A percentile compares a stretch with the other conserved stretches of the same genome.
Conservation (phyloP, 2,888 invertebrate genomes). For the Ametastegia equiseti region DNA sequence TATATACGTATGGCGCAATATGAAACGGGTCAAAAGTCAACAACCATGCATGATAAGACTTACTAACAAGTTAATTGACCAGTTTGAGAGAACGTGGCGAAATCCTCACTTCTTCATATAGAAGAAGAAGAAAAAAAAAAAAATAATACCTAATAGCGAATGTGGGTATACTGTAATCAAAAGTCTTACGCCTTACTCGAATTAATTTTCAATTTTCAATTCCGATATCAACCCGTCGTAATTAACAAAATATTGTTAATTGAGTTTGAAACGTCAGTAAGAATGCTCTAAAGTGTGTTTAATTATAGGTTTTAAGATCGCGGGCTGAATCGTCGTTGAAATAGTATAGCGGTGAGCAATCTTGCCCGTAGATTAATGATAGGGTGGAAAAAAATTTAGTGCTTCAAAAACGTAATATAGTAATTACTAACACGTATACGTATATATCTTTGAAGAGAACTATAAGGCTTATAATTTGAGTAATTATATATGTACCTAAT, state of each 20-base stretch:
- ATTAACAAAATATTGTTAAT: neutral
- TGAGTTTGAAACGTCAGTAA: neutral
- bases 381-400: constrained; percentile 20
- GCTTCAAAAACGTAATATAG: constrained; percentile 28
- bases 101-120: too few relatives aligned
- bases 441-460: neutral
- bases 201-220: neutral
- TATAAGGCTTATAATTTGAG: neutral
- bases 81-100: neutral
- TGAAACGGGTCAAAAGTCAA: constrained; percentile 18
- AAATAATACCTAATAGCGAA: too few relatives aligned
- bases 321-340: neutral
- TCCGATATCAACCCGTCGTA: neutral
- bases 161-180: too few relatives aligned
- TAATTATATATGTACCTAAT: constrained; percentile 7
- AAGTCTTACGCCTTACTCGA: too few relatives aligned
- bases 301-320: neutral
- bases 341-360: neutral
- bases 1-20: neutral
- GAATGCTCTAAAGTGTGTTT: neutral
- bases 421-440: constrained; percentile 27
- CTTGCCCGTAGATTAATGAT: constrained; percentile 9
- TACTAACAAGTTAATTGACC: constrained; percentile 22
- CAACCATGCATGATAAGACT: neutral
- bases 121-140: too few relatives aligned